phyloP scores from a whole-genome alignment of 2,113 vertebrate species.

The Eurystomus gularis region DNA sequence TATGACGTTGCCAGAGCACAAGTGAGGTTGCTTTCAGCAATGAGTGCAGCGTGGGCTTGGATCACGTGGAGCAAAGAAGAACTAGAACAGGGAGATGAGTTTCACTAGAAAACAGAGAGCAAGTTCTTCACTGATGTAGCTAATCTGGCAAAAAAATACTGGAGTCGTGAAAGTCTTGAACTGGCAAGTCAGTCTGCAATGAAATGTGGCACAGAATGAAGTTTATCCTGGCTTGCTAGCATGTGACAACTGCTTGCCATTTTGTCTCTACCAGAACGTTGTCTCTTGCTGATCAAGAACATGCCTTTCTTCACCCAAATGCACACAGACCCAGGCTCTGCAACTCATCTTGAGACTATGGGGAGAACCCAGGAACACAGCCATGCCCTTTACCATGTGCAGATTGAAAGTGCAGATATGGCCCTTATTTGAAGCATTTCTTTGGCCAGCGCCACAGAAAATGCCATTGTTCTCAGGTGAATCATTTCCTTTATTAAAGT shows the following conservation, averaged over 20 bases:
- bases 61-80: background rate
- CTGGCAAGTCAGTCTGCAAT: background rate
- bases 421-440: background rate
- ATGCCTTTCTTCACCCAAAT: background rate
- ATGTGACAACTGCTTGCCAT: background rate
- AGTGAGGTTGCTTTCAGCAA: background rate
- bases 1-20: background rate
- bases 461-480: conserved; percentile 1
- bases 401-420: background rate
- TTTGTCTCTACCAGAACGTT: background rate
- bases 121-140: background rate
- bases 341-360: background rate
- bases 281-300: conserved; percentile 14
- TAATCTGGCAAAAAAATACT: background rate
- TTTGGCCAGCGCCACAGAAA: conserved; percentile 27
- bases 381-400: background rate
- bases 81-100: background rate
- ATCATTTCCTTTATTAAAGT: conserved; percentile 8
- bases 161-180: background rate
- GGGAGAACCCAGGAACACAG: background rate
- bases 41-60: background rate
- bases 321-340: background rate
- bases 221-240: background rate
- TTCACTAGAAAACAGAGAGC: background rate
- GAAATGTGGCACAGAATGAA: background rate